Base-by-base conservation (phyloP, 2,113 vertebrate genomes). In the Hirundichthys speculiger region DNA sequence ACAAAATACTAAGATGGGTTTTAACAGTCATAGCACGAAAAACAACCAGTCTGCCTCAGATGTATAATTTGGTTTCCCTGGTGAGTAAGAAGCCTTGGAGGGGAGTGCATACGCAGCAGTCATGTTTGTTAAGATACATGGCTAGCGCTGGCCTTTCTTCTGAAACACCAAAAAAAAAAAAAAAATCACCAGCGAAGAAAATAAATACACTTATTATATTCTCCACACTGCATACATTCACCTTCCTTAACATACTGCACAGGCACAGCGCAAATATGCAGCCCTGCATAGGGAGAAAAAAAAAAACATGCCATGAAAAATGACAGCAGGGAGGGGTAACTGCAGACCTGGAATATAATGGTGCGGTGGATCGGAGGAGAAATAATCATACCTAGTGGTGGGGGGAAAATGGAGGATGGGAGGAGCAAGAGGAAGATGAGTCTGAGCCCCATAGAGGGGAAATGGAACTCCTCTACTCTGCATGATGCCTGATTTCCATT, bases 201-300 rank as follows among this genome's bases (percentile, higher is more conserved):
- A 91, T 89, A 91, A 89, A 91, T 90, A 86, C 86, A 90, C 86
- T 89, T 88, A 89, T 88, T 90, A 89, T 75, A 78, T 88, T 88
- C 73, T 86, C 75, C 83, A 84, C 71, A 75, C 77, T 83, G 89
- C 82, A 90, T 91, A 92, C 86, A 86, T 88, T 89, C 83, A 68
- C 81, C 84, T 82, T n/a, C 85, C 78, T 90, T 89, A 89, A 90
- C 88, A 91, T 87, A 88, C 83, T 87, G 89, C 82, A 79, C 76
- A 73, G 83, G 64, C 84, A 83, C 70, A 60, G 80, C 58, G 71
- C 69, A 86, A 90, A 86, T 75, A 84, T 84, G 88, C 82, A 83
- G 77, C 24, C 47, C 88, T 79, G 84, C 89, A 85, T 72, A 77
- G 79, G 42, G 79, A 74, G 68, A 10, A 34, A 85, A 80, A 34